Base-by-base conservation (phyloP, 2,797 vertebrate genomes). In the Gadopsis bispinosus region DNA sequence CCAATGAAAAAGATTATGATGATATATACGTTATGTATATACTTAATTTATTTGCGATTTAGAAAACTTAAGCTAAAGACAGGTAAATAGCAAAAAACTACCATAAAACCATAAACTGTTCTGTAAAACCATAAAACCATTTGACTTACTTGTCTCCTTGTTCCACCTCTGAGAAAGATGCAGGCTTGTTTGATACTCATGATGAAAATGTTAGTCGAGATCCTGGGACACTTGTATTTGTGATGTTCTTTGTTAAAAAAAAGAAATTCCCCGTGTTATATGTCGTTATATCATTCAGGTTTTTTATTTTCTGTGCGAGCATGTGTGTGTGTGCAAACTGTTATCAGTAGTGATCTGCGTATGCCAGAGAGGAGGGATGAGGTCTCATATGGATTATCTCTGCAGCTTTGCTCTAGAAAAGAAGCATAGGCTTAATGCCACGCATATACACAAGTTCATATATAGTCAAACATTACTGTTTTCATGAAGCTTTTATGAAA, bases 161-260 rank as follows among this genome's bases (percentile, higher is more conserved):
- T 87, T 60, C 87, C 92, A 69, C 93, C 93, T 86, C 80, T 89
- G 51, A 95, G 93, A 86, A 95, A 95, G 82, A 95, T 95, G 81
- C 94, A 95, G 5, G 95, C 91, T 70, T 94, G 92, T 73, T 94
- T 92, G 13, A 91, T 48, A 83, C 86, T 90, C 93, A 95, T 94
- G 77, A 59, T 73, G 72, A 37, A 4, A 37, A 45, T 17, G 19
- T 70, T 11, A 6, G 73, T 63, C 0, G 4, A 71, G 56, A 66
- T 86, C 76, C 69, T 45, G 35, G 37, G 45, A 39, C 59, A 8
- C n/a, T 48, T 72, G 53, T 61, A 8, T 55, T 26, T 37, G 4
- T 19, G 4, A 85, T 56, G 31, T 33, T 47, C 9, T 59, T 61
- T 35, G 5, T 17, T 26, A 4, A 12, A 58, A 33, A 37, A 80